Base-by-base conservation (phyloP, 2,797 vertebrate genomes). In the Gymnocypris eckloni region DNA sequence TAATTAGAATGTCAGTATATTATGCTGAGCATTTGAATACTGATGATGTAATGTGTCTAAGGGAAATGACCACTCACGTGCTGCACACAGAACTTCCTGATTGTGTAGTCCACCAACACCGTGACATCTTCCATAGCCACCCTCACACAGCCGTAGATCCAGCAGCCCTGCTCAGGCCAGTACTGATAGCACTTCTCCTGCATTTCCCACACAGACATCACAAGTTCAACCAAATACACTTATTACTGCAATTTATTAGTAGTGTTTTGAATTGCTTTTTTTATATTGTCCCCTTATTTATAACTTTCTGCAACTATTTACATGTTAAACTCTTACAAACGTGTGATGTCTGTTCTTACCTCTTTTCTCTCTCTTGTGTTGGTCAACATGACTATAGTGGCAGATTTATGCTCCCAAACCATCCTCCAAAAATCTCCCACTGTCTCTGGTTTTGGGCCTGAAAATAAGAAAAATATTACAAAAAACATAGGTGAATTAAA, bases 181-280 rank as follows among this genome's bases (percentile, higher is more conserved):
- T 99, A 99, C 91, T 99, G 98, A n/a, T 93, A 92, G 89, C 98
- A 99, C 87, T 99, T 99, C 0, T 99, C 98, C 98, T 99, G 86
- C 1, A 80, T 67, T 69, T 52, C 64, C 69, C 61, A 81, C 5
- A 50, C 20, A 67, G 25, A 67, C 12, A 66, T 13, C 33, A 77
- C 33, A 56, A 39, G 13, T 56, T 43, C n/a, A n/a, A 43, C 22
- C 11, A 71, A n/a, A 43, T 43, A 43, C 69, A 39, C 1, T n/a
- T 20, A 43, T 22, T 70, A 22, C 52, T 69, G 25, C 79, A 37
- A 81, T 22, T 28, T 33, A 50, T 33, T 52, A 20, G 18, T 12
- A 69, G 22, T 22, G 6, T 43, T 82, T 67, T 37, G 43, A 37
- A 76, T 37, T 75, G 54, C 0, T n/a, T 56, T 56, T 37, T 78